Base-by-base conservation (phyloP, 92 coral and sea anemone species). In the Blastomussa wellsi region DNA sequence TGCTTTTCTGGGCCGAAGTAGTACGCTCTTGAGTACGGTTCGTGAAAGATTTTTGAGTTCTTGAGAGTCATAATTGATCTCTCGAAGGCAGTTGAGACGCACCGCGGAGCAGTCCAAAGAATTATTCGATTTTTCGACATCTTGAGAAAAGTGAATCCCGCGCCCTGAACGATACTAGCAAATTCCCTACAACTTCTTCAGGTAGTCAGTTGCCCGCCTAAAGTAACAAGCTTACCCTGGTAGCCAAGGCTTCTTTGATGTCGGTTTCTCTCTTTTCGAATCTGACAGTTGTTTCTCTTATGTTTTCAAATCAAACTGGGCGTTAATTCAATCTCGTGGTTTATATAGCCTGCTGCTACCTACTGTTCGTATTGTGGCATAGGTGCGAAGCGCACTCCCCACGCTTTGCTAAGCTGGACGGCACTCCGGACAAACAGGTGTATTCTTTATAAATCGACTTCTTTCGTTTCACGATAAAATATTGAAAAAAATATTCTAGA, bases 41-140 rank as follows among this genome's bases (percentile, higher is more conserved):
- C 98, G 86, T 96, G 98, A 64, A 96, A 89, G 68, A 96, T 90
- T 77, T 94, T 94, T 17, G 93, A 86, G 80, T 89, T 89, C 47
- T 91, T 89, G 14, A 96, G 90, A 41, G 94, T 96, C 98, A 94
- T 96, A 59, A 96, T 96, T 11, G 98, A 88, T 39, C 98, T 93
- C 74, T 96, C 98, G 81, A 96, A 96, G 41, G 98, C 98, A 10
- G 98, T 96, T 14, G 99, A 97, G 51, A 97, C 96, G 55, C 98
- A 97, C 53, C 99, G 78, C 36, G 99, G 99, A 42, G 98, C 98
- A 0, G 99, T 95, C 99, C 99, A 97, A 26, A 97, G 90, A 29
- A 97, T 74, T 32, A 97, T 85, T 78, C 94, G 89, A 51, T 86
- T 93, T 55, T 85, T 79, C 22, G 95, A 83, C 95, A 92, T 92